Evolutionary conservation across 2,113 vertebrate genomes (phyloP).

Genomic region (Heterotis niloticus): DNA sequence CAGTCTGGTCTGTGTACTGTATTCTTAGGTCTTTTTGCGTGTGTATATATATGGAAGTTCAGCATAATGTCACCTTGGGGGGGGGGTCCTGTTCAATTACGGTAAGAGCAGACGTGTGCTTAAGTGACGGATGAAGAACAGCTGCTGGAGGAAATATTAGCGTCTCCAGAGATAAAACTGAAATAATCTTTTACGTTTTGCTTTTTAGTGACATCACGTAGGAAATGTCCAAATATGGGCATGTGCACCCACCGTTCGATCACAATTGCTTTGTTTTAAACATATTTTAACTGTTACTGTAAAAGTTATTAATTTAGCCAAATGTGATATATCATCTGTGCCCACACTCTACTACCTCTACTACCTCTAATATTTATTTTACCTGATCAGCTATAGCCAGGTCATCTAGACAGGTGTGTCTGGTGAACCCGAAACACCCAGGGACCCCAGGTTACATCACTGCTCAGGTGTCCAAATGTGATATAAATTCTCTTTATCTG

Average conservation of each 20-base stretch:
- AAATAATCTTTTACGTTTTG: constrained; percentile 15
- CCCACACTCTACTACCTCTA: too few species aligned
- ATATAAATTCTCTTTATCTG: not conserved
- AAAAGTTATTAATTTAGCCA: too few species aligned
- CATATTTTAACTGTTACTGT: too few species aligned
- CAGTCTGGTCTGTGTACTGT: not conserved
- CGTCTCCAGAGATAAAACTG: constrained; percentile 1
- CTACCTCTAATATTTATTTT: too few species aligned
- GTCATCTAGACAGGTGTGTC: too few species aligned
- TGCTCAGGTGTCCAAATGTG: too few species aligned
- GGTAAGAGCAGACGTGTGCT: not conserved
- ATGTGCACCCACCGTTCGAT: not conserved
- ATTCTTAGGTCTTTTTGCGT: not conserved
- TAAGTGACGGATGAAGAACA: not conserved
- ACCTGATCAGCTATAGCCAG: too few species aligned
- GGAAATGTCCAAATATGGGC: not conserved
- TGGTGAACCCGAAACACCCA: too few species aligned
- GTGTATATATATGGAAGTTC: not conserved
- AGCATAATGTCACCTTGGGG: too few species aligned
- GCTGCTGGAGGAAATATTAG: not conserved
- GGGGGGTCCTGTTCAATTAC: not conserved
- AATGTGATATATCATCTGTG: too few species aligned
- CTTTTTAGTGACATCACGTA: constrained; percentile 21
- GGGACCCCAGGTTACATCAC: too few species aligned
- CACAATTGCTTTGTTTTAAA: too few species aligned